Base-by-base conservation (phyloP, 2,888 invertebrate genomes). In the Allacma fusca region DNA sequence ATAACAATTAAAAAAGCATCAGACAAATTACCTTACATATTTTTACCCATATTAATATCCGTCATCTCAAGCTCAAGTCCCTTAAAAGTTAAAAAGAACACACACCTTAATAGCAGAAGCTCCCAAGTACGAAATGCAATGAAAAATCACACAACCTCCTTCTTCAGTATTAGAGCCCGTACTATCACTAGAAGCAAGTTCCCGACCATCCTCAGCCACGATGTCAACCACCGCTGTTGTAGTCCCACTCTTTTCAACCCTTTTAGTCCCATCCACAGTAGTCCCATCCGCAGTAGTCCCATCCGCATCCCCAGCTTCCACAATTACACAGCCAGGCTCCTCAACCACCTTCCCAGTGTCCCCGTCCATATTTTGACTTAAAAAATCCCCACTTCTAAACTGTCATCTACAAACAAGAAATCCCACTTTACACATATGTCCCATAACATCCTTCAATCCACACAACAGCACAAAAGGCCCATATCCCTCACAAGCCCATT, bases 91-190 rank as follows among this genome's bases (percentile, higher is more conserved):
- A n/a, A n/a, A n/a, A n/a, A n/a, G n/a, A n/a, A n/a, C n/a, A n/a
- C n/a, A n/a, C n/a, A 83, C 83, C 72, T 81, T 78, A 84, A 98
- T 96, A 83, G 92, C 92, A 75, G 95, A 94, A 16, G 95, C 93
- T 64, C 97, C 97, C 84, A 98, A 89, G 88, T 97, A 97, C 79
- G 94, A 94, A 64, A 98, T 95, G 0, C 95, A 94, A 85, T 94
- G 93, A 88, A 97, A 97, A 85, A 95, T 93, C 21, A 95, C 94
- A 87, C 94, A 94, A 82, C 95, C 94, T 88, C 95, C 94, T 87
- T 94, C 80, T 23, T 80, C 73, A 26, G 67, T 29, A 29, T 13
- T n/a, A n/a, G n/a, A n/a, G n/a, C n/a, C 19, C 50, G 50, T 19
- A 50, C 4, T 34, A 7, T 34, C 34, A 34, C 4, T 34, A 50